phyloP scores from a whole-genome alignment of 2,797 vertebrate species.

The Malurus splendens region DNA sequence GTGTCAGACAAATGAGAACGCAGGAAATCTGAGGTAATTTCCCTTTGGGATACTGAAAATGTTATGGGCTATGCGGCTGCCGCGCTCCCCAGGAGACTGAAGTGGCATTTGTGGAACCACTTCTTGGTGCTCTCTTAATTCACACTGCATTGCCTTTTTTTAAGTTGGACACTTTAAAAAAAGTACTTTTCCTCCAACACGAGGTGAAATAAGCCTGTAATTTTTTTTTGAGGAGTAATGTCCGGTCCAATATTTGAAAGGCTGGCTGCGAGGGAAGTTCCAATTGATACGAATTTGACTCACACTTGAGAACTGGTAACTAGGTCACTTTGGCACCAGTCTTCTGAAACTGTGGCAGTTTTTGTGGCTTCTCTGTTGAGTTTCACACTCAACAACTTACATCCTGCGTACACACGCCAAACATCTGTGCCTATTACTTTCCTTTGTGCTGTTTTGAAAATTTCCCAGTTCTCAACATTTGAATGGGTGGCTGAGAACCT shows the following conservation, averaged over 20 bases:
- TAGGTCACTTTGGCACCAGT: conserved; percentile 22
- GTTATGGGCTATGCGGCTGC: not conserved
- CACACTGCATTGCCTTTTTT: not conserved
- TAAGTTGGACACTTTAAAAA: not conserved
- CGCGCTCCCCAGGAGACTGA: not conserved
- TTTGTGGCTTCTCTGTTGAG: conserved; percentile 26
- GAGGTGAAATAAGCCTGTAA: not conserved
- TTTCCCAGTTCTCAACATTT: not conserved
- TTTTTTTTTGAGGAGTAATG: not conserved
- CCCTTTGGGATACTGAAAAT: conserved; percentile 34
- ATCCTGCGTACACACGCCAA: not conserved
- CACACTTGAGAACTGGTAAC: not conserved
- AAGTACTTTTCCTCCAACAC: not conserved
- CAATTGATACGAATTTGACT: not conserved
- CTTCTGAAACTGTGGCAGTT: conserved; percentile 24
- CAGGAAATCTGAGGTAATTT: conserved; percentile 57
- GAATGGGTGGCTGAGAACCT: not conserved
- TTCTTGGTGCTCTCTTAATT: not conserved
- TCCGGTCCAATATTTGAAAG: not conserved
- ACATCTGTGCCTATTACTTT: not conserved
- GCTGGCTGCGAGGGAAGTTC: not conserved
- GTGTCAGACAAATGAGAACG: conserved; percentile 22
- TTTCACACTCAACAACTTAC: conserved; percentile 29
- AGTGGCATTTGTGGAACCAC: not conserved
- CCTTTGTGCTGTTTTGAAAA: not conserved